A percentile compares a stretch with the other conserved stretches of the same genome.
phyloP scores from a whole-genome alignment of 2,113 vertebrate genomes.

The Gobiocypris rarus region DNA sequence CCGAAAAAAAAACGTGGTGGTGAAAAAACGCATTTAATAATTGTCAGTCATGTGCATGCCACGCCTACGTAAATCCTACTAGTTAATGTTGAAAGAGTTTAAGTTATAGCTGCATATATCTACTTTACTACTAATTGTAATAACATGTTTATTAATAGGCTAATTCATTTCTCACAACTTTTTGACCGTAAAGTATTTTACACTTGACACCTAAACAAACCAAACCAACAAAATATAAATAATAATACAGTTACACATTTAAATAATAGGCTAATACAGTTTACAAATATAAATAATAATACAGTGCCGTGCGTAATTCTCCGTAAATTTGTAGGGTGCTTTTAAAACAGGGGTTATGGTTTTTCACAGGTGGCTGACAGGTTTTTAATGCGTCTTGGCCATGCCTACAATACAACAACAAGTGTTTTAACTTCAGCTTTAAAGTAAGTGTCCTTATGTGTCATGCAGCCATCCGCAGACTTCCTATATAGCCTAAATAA shows the following conservation, averaged over 20 bases:
- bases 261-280: too few relatives aligned
- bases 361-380: neutral
- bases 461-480: too few relatives aligned
- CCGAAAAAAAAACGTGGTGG: neutral
- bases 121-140: neutral
- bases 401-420: neutral
- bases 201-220: neutral
- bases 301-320: neutral
- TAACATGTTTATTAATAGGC: neutral
- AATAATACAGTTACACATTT: neutral
- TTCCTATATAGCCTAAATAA: too few relatives aligned
- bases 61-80: neutral
- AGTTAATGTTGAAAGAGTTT: neutral
- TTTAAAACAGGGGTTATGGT: neutral
- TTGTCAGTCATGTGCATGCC: neutral
- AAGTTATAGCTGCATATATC: neutral
- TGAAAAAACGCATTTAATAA: neutral
- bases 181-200: neutral
- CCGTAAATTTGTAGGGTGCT: neutral
- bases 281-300: too few relatives aligned
- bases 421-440: neutral
- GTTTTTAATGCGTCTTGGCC: neutral
- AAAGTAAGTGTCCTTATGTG: neutral
- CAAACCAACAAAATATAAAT: neutral
- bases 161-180: neutral